Base-by-base conservation (phyloP, 2,113 vertebrate genomes). In the Pelvicachromis taeniatus region DNA sequence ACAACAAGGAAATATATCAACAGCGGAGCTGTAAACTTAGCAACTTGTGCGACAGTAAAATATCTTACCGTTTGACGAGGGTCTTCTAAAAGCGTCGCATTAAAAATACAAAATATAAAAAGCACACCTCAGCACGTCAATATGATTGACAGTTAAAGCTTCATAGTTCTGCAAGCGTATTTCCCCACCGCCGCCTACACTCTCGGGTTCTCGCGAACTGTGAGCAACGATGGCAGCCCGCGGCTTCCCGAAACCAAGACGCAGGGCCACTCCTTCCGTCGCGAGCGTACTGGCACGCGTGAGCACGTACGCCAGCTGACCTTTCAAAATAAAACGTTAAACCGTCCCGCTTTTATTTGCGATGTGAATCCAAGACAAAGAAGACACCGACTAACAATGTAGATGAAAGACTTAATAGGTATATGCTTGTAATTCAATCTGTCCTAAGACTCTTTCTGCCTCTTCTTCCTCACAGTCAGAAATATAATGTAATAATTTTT, bases 11-110 rank as follows among this genome's bases (percentile, higher is more conserved):
- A 85, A 85, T 14, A 29, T 2, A 19, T 4, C 11, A 8, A 58
- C 8, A 63, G 13, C 21, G 35, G 14, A 5, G 7, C 2, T 6
- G 7, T 59, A 4, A 81, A 80, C 75, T 58, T 33, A 16, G 4
- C 45, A 48, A 8, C 11, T 8, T 7, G 12, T n/a, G 23, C 5
- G 4, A 12, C 38, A 6, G 14, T 10, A 5, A 12, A 42, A 21
- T 26, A 5, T 82, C 85, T 93, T 87, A 93, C 93, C 92, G 16
- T 87, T 80, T 31, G 81, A 54, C 13, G 77, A 5, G 14, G 45
- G 52, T 10, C 26, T 78, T 23, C 9, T n/a, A 10, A 4, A 38
- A 10, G 10, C 7, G 19, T 55, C 5, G 31, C 14, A 26, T 16
- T 48, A 78, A 70, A 52, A 50, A 58, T 33, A 50, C 11, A 73